These are phyloP conservation scores for Diploscapter pachys DNA, from an alignment of 1,140 invertebrate genomes.

Conservation along the genomic window DNA sequence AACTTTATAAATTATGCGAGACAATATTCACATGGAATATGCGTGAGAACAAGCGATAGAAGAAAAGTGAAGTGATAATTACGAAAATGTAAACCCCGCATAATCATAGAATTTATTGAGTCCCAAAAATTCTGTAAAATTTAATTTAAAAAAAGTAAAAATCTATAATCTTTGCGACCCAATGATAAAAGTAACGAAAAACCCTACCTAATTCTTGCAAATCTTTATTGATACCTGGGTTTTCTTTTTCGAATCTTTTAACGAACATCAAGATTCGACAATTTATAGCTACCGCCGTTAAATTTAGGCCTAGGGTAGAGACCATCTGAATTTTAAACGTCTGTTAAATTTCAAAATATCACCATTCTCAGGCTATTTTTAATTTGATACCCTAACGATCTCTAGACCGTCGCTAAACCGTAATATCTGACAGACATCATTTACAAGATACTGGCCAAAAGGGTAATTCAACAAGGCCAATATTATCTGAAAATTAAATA, in stretches of 20 bases:
- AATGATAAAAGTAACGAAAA: no score
- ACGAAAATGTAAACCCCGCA: no score
- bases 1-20: neutral
- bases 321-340: constrained; percentile 8
- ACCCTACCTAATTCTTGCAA: no score
- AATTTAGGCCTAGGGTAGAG: constrained; percentile 9
- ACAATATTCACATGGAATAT: no score
- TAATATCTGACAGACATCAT: constrained; percentile 13
- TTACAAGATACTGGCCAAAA: constrained; percentile 8
- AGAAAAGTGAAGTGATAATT: no score
- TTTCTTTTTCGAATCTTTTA: constrained; percentile 19
- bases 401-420: constrained; percentile 20
- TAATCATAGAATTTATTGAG: no score
- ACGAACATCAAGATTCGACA: constrained; percentile 14
- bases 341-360: neutral
- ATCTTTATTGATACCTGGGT: no score
- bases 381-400: constrained; percentile 6
- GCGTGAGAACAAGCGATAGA: no score
- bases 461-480: constrained; percentile 22
- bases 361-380: neutral
- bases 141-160: no score
- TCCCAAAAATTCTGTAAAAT: no score
- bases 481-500: constrained; percentile 12
- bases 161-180: no score
- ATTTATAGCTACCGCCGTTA: constrained; percentile 6